These are phyloP conservation scores for Taxidea taxus DNA, from an alignment of 2,113 vertebrate species.

Conservation along the genomic window DNA sequence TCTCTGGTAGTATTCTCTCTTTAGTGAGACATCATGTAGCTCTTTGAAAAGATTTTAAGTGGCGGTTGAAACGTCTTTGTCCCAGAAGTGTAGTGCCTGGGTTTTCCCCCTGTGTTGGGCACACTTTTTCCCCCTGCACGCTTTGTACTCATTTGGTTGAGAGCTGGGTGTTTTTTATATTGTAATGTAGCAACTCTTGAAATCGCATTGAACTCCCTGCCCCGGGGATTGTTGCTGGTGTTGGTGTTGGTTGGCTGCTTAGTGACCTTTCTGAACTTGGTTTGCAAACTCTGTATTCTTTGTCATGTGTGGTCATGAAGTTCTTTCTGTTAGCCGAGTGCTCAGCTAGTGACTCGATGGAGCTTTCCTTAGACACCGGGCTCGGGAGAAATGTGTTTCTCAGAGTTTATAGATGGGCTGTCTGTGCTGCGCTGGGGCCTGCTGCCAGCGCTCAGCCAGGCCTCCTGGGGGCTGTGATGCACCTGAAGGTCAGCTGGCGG, in stretches of 20 bases:
- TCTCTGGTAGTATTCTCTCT: background rate
- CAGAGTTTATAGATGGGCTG: background rate
- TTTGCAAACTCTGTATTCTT: background rate
- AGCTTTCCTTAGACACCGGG: background rate
- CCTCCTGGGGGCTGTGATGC: background rate
- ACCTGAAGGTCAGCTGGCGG: background rate
- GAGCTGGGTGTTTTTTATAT: background rate
- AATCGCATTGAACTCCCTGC: background rate
- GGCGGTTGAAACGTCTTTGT: background rate
- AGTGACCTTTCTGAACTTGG: background rate
- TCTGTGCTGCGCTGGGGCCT: background rate
- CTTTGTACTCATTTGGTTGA: background rate
- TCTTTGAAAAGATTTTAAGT: background rate
- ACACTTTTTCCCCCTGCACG: background rate
- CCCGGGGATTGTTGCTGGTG: too few species aligned
- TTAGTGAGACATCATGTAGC: background rate
- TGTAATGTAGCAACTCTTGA: background rate
- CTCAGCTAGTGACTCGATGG: background rate
- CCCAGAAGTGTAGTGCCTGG: background rate
- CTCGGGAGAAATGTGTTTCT: accelerated
- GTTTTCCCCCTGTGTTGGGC: background rate
- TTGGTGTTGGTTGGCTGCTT: background rate
- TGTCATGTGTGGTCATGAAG: background rate
- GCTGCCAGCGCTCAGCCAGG: background rate
- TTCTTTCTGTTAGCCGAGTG: background rate